These are phyloP conservation scores for Trichosurus vulpecula DNA, from an alignment of 2,797 vertebrate species.

Conservation along the genomic window DNA sequence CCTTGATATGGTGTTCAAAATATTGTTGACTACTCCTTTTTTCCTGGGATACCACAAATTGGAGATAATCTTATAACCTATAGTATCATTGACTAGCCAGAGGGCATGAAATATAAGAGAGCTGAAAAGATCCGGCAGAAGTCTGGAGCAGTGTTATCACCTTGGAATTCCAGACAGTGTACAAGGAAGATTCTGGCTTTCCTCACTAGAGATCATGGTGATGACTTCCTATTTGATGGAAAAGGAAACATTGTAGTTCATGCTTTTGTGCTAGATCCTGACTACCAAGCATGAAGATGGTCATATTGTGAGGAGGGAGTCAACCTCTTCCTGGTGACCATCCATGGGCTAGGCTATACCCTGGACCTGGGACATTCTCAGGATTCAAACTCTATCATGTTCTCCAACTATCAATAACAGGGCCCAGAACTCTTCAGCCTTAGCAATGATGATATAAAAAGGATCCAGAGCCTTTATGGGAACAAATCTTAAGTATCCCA, in stretches of 20 bases:
- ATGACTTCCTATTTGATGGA: constrained; percentile 14
- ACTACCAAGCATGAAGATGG: constrained; percentile 18
- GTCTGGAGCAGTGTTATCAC: constrained; percentile 11
- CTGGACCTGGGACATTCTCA: constrained; percentile 5
- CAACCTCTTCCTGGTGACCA: constrained; percentile 39
- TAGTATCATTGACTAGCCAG: constrained; percentile 18
- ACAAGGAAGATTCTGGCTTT: neutral
- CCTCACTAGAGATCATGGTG: neutral
- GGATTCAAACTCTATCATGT: constrained; percentile 18
- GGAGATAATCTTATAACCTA: constrained; percentile 54
- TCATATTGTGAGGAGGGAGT: neutral
- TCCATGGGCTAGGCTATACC: constrained; percentile 31
- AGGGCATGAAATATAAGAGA: neutral
- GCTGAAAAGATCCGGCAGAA: neutral
- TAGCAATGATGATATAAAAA: constrained; percentile 25
- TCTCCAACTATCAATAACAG: neutral
- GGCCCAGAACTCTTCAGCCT: constrained; percentile 16
- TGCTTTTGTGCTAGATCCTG: constrained; percentile 9
- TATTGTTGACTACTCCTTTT: constrained; percentile 45
- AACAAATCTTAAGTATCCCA: too few species aligned
- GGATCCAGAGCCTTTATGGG: neutral
- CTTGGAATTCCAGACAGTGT: constrained; percentile 16
- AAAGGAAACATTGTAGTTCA: constrained; percentile 3
- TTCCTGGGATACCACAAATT: constrained; percentile 35
- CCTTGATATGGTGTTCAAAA: constrained; percentile 26